Evolutionary conservation across 2,797 vertebrate genomes (phyloP).

Genomic region (Natrix natrix): DNA sequence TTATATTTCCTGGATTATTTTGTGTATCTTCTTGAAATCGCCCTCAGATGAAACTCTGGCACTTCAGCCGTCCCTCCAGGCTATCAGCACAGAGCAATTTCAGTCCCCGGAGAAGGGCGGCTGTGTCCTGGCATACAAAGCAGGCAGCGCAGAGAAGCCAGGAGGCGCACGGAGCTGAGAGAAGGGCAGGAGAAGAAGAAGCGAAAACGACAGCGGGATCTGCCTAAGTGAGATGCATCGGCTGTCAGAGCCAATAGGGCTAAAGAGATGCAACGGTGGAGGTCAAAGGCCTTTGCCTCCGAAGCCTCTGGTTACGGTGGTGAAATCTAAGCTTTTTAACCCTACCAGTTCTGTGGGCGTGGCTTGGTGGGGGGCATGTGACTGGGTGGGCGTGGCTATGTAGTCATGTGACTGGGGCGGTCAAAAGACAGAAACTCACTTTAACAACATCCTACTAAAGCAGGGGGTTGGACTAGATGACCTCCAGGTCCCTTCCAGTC

Average conservation of each 20-base stretch:
- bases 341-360: no score
- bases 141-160: neutral
- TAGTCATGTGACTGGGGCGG: no score
- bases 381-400: no score
- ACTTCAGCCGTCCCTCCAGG: constrained; percentile 36
- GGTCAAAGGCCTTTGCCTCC: constrained; percentile 49
- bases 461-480: no score
- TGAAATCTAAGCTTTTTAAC: no score
- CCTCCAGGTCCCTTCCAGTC: no score
- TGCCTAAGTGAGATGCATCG: constrained; percentile 56
- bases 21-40: constrained; percentile 47
- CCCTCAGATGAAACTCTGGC: constrained; percentile 45
- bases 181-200: constrained; percentile 20
- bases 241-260: constrained; percentile 56
- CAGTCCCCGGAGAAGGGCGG: constrained; percentile 11
- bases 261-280: constrained; percentile 60
- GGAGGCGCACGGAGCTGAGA: constrained; percentile 29
- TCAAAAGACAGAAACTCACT: no score
- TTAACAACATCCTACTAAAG: no score
- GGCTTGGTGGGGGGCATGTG: no score
- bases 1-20: constrained; percentile 57
- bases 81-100: constrained; percentile 42
- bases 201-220: constrained; percentile 37
- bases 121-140: constrained; percentile 54
- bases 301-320: neutral